Conservation (phyloP, 2,113 vertebrate genomes). For the Chrysochloris asiatica region DNA sequence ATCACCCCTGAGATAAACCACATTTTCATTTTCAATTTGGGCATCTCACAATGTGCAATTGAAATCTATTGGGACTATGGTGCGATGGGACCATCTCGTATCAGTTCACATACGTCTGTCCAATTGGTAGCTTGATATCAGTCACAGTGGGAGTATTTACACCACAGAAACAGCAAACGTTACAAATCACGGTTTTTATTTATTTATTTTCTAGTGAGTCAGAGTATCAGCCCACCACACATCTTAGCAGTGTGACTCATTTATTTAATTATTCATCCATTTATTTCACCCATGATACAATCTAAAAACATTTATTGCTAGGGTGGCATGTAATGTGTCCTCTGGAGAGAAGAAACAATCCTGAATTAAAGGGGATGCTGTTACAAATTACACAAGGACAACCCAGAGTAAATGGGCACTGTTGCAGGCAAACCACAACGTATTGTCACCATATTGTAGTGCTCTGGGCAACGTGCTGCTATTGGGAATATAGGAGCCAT, state of each 20-base stretch:
- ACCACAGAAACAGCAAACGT: not conserved
- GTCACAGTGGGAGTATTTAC: not conserved
- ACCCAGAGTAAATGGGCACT: not conserved
- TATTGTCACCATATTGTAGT: not conserved
- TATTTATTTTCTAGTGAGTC: not conserved
- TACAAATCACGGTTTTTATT: not conserved
- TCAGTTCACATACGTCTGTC: not conserved
- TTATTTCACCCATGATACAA: not conserved
- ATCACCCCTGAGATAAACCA: not conserved
- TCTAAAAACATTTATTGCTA: not conserved
- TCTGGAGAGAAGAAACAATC: not conserved
- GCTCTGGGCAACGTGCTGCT: not conserved
- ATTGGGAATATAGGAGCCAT: not conserved
- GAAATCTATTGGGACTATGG: not conserved
- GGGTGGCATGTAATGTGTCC: not conserved
- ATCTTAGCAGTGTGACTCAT: not conserved
- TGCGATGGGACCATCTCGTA: not conserved
- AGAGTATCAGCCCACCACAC: not conserved
- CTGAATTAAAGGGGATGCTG: not conserved
- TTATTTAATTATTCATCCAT: not conserved
- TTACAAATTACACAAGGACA: not conserved
- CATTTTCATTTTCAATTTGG: not conserved
- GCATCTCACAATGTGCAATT: not conserved
- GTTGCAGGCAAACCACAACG: not conserved
- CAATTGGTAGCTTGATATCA: not conserved